These are phyloP conservation scores for Calonectris borealis DNA, from an alignment of 2,113 vertebrate species.

Conservation along the genomic window DNA sequence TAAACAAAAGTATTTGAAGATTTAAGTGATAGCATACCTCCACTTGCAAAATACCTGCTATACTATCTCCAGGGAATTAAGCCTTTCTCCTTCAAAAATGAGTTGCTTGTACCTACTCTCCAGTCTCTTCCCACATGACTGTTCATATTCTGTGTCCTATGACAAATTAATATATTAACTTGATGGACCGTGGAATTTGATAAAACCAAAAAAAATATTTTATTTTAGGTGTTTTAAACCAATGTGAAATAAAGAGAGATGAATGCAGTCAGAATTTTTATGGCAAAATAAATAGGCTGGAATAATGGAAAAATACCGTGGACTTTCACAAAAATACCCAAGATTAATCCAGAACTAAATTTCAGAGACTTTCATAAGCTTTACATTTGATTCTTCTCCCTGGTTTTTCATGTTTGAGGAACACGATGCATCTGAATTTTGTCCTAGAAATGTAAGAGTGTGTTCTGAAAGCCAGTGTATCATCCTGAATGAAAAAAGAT, in stretches of 20 bases:
- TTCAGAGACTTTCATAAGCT: neutral
- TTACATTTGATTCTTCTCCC: neutral
- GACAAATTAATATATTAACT: conserved; percentile 1
- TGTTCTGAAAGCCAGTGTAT: neutral
- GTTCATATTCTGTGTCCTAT: neutral
- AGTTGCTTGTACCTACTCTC: neutral
- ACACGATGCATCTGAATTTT: neutral
- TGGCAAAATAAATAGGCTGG: neutral
- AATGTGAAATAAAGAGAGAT: neutral
- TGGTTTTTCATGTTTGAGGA: neutral
- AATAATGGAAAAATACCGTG: neutral
- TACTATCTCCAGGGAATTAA: neutral
- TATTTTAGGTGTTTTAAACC: neutral
- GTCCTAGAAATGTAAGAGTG: neutral
- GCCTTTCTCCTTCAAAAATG: conserved; percentile 23
- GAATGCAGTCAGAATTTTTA: neutral
- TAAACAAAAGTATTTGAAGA: conserved; percentile 5
- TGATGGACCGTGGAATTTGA: neutral
- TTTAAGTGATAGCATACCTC: neutral
- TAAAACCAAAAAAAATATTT: neutral
- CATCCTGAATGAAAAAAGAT: neutral
- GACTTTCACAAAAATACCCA: neutral
- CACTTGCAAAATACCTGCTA: conserved; percentile 26
- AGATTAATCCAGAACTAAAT: neutral
- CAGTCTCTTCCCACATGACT: neutral